These are phyloP conservation scores for Clanis bilineata DNA, from an alignment of 2,888 invertebrate species.

Conservation along the genomic window DNA sequence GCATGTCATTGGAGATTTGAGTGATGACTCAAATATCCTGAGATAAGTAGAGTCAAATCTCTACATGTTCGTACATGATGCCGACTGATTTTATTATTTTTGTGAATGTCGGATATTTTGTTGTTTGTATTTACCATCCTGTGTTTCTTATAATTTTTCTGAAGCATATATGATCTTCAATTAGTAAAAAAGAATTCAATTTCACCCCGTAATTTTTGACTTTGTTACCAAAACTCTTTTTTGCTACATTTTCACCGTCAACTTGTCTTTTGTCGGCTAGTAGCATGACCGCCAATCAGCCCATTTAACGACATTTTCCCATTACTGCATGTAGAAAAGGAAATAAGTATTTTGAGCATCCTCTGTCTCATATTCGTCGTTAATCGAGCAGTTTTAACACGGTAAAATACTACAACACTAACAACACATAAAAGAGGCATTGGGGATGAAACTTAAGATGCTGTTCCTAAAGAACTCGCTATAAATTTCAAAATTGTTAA, in stretches of 20 bases:
- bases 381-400: background rate
- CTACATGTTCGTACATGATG: background rate
- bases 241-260: background rate
- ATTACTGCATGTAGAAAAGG: background rate
- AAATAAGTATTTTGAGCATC: background rate
- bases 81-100: background rate
- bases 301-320: slow-evolving; percentile 1
- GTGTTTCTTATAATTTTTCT: background rate
- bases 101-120: background rate
- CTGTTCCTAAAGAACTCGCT: too few relatives aligned
- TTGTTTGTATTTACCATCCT: background rate
- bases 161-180: too few relatives aligned
- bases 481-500: too few relatives aligned
- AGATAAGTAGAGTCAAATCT: background rate
- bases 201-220: background rate
- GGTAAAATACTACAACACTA: too few relatives aligned
- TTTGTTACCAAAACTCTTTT: background rate
- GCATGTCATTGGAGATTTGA: background rate
- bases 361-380: background rate
- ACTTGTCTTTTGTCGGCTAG: background rate
- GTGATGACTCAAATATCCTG: background rate
- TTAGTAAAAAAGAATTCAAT: too few relatives aligned
- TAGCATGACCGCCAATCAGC: background rate
- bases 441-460: too few relatives aligned
- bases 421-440: too few relatives aligned